Percentiles rank a stretch among this genome's conserved stretches.
Evolutionary conservation across 2,888 invertebrate species (phyloP).

Genomic region (Aphodius sticticus): DNA sequence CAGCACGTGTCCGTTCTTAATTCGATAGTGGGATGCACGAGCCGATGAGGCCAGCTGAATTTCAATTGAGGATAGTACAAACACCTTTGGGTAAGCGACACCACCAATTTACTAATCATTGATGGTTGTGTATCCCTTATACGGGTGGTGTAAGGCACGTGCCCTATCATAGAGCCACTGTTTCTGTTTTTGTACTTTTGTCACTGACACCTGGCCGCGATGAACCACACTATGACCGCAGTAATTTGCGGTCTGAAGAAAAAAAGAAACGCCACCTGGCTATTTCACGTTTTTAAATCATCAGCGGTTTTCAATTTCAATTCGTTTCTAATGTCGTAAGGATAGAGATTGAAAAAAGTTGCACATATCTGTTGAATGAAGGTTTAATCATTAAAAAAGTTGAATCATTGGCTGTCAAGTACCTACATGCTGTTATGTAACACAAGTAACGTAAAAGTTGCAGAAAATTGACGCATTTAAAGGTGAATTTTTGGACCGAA

Average conservation of each 20-base stretch:
- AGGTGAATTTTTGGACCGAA: too few species aligned
- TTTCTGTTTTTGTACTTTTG: neutral
- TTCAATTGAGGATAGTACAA: neutral
- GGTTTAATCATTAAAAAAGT: too few species aligned
- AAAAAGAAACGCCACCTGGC: neutral
- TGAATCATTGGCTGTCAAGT: too few species aligned
- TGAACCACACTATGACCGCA: neutral
- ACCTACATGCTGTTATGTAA: too few species aligned
- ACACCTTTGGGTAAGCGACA: neutral
- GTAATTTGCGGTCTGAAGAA: neutral
- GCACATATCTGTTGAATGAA: neutral
- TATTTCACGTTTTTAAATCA: neutral
- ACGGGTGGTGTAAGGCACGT: neutral
- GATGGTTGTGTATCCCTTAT: neutral
- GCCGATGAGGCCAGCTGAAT: neutral
- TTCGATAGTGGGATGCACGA: neutral
- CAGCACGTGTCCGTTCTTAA: neutral
- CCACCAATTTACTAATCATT: constrained; percentile 4
- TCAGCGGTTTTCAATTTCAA: neutral
- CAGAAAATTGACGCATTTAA: too few species aligned
- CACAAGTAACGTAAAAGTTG: too few species aligned
- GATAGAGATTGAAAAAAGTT: neutral
- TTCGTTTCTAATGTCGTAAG: neutral
- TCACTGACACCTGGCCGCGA: neutral
- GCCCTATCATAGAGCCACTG: neutral